Base-by-base conservation (phyloP, 2,797 vertebrate genomes). In the Prunella strophiata region DNA sequence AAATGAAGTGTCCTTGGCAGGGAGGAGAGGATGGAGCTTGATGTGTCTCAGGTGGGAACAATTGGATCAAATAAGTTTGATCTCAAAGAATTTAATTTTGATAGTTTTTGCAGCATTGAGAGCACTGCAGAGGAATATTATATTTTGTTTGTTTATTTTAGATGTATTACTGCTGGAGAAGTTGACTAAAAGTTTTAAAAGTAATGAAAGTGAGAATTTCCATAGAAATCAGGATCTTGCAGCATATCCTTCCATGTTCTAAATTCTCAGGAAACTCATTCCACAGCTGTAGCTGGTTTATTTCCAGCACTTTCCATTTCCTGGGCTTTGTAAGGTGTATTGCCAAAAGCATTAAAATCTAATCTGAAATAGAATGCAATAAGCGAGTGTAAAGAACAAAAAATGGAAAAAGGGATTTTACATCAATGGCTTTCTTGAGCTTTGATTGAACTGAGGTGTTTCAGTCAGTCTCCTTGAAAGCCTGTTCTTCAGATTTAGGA, bases 221-320 rank as follows among this genome's bases (percentile, higher is more conserved):
- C 7, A 1, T 5, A 66, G 52, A 65, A 84, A 89, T 36, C 9
- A 45, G 57, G 9, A 63, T 65, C 48, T 86, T 83, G 16, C 22
- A 66, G 38, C 7, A 20, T 19, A 81, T 66, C 34, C 59, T 78
- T 84, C 32, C 8, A 23, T 29, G 30, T 73, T 82, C 23, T 62
- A 50, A 61, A 51, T 43, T 78, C 48, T 85, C 67, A 73, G 67
- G 25, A 73, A 86, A 75, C 27, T 48, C 52, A 29, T 81, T 79
- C 19, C n/a, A 62, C 23, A 90, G 50, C 45, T 57, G 15, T 68
- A 75, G 8, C 47, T 92, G 43, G 40, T 91, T 91, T 82, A 78
- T 87, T 95, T 93, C 86, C 55, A 89, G 7, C 21, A 54, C 29
- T 82, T 95, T 62, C 59, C 4, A 7, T 85, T 94, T 93, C 71